These are phyloP conservation scores for Drosophila watanabei DNA, from an alignment of 1,140 invertebrate species.

Conservation along the genomic window DNA sequence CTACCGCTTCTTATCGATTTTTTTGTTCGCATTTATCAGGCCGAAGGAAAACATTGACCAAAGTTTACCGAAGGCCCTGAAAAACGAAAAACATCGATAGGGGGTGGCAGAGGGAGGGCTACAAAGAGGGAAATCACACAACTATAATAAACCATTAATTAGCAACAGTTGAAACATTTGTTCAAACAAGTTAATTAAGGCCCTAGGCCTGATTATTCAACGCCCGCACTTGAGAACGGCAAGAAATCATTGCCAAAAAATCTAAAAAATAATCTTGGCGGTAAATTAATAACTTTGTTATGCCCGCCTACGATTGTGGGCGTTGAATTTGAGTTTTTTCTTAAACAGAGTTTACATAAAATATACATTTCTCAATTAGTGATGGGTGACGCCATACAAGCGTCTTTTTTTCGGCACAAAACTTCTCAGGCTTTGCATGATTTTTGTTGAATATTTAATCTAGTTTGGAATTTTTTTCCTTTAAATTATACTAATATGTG, in stretches of 20 bases:
- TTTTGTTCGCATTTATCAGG: slow-evolving; percentile 31
- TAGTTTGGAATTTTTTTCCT: background rate
- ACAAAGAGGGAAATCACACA: slow-evolving; percentile 7
- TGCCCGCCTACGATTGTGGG: slow-evolving; percentile 37
- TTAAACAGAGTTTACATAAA: slow-evolving; percentile 50
- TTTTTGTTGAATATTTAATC: slow-evolving; percentile 29
- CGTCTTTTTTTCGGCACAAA: slow-evolving; percentile 38
- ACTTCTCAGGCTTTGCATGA: slow-evolving; percentile 53
- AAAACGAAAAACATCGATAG: slow-evolving; percentile 12
- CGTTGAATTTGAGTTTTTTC: slow-evolving; percentile 20
- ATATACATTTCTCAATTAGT: slow-evolving; percentile 30
- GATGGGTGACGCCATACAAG: slow-evolving; percentile 19
- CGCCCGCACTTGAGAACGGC: slow-evolving; percentile 40
- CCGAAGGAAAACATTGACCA: slow-evolving; percentile 47
- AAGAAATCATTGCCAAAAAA: slow-evolving; percentile 1
- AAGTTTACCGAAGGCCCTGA: slow-evolving; percentile 46
- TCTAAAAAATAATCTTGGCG: slow-evolving; percentile 10
- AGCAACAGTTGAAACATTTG: slow-evolving; percentile 32
- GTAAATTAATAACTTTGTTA: slow-evolving; percentile 24
- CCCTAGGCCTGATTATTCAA: slow-evolving; percentile 58
- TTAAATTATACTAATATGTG: slow-evolving; percentile 23
- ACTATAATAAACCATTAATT: slow-evolving; percentile 36
- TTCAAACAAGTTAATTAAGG: slow-evolving; percentile 67
- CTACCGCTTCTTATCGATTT: slow-evolving; percentile 37
- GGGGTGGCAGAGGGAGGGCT: background rate